A percentile compares a stretch with the other conserved stretches of the same genome.
Evolutionary conservation across 2,888 invertebrate genomes (phyloP).

Genomic region (Thymelicus sylvestris): DNA sequence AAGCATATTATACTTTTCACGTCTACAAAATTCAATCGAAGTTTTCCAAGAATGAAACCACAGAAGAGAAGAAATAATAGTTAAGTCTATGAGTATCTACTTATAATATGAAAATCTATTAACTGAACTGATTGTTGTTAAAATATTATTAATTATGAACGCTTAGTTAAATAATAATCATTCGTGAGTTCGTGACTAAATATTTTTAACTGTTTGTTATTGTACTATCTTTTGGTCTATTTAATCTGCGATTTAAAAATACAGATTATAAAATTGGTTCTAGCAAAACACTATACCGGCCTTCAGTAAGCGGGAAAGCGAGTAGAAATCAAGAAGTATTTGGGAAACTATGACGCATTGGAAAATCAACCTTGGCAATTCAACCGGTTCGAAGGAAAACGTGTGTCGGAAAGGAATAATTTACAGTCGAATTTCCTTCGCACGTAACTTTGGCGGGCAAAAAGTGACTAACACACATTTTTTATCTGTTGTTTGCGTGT

Average conservation of each 20-base stretch:
- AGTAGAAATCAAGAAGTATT: conserved; percentile 51
- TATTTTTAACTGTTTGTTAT: too few species aligned
- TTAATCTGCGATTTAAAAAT: conserved; percentile 10
- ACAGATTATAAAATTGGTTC: not conserved
- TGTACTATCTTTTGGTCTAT: too few species aligned
- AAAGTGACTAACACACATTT: conserved; percentile 53
- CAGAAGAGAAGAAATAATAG: too few species aligned
- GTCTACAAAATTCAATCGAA: too few species aligned
- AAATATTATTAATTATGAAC: too few species aligned
- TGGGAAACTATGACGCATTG: conserved; percentile 50
- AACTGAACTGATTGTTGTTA: too few species aligned
- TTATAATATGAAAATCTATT: too few species aligned
- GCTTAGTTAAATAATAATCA: too few species aligned
- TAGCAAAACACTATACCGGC: conserved; percentile 6
- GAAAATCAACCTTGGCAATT: conserved; percentile 51
- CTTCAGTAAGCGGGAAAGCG: conserved; percentile 47
- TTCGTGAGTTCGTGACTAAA: too few species aligned
- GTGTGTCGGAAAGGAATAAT: conserved; percentile 60
- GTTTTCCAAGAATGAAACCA: too few species aligned
- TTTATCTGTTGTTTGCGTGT: conserved; percentile 55
- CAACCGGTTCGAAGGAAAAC: conserved; percentile 54
- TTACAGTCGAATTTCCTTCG: conserved; percentile 55
- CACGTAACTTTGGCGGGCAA: conserved; percentile 58
- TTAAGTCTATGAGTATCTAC: too few species aligned
- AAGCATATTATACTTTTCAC: too few species aligned